These are phyloP conservation scores for Hypsibius dujardini DNA, from an alignment of 1,140 invertebrate species.

Conservation along the genomic window DNA sequence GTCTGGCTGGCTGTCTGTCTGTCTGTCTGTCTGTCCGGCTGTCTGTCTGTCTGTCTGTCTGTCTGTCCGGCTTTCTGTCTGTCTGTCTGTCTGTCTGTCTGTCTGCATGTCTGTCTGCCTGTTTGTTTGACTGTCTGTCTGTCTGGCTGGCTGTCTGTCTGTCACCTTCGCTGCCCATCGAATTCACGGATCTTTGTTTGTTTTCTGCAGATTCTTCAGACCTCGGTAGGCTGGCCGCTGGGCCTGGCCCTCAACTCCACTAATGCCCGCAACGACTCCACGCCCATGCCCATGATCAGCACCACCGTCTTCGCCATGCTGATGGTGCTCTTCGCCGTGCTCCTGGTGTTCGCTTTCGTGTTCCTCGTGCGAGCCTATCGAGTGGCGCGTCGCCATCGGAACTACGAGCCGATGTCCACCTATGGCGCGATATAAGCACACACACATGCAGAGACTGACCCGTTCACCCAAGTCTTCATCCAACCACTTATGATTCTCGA, in stretches of 20 bases:
- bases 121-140: too few relatives aligned
- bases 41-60: too few relatives aligned
- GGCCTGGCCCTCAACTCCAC: neutral
- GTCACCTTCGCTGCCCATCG: too few relatives aligned
- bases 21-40: too few relatives aligned
- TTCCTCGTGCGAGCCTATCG: neutral
- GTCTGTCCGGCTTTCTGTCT: too few relatives aligned
- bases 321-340: neutral
- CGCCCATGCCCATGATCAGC: neutral
- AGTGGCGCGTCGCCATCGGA: neutral
- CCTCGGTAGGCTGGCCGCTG: neutral
- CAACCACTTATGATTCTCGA: too few relatives aligned
- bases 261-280: neutral
- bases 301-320: neutral
- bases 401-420: constrained; percentile 1
- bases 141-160: too few relatives aligned
- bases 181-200: neutral
- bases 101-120: too few relatives aligned
- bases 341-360: neutral
- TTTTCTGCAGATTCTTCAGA: neutral
- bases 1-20: too few relatives aligned
- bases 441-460: too few relatives aligned
- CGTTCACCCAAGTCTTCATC: too few relatives aligned
- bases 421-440: constrained; percentile 13
- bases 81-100: too few relatives aligned